phyloP scores from a whole-genome alignment of 1,140 invertebrate species.

The Drosophila rufa region DNA sequence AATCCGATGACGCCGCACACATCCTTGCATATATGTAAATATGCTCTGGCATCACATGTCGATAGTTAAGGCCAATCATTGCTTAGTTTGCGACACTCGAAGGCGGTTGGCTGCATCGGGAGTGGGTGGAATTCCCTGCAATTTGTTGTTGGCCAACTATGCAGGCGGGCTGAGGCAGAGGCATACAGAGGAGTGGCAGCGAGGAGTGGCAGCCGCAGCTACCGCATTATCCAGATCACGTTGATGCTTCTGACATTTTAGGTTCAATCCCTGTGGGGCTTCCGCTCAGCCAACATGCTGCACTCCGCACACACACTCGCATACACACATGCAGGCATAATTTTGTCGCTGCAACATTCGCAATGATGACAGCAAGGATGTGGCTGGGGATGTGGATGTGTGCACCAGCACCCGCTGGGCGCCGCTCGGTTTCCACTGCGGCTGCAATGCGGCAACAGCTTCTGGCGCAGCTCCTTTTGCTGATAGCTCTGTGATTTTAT shows the following conservation, averaged over 20 bases:
- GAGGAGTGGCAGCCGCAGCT: slow-evolving; percentile 39
- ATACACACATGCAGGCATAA: slow-evolving; percentile 59
- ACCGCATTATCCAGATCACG: slow-evolving; percentile 77
- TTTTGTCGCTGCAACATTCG: slow-evolving; percentile 71
- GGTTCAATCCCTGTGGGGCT: slow-evolving; percentile 77
- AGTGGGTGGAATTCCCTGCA: slow-evolving; percentile 30
- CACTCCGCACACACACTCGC: slow-evolving; percentile 31
- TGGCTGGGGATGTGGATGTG: slow-evolving; percentile 10
- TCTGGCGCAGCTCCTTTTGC: slow-evolving; percentile 48
- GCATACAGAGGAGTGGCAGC: not conserved
- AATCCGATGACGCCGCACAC: slow-evolving; percentile 40
- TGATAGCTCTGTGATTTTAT: slow-evolving; percentile 79
- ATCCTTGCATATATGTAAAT: slow-evolving; percentile 42
- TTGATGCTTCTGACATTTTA: slow-evolving; percentile 80
- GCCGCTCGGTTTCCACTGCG: slow-evolving; percentile 37
- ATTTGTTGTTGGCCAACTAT: slow-evolving; percentile 36
- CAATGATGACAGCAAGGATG: slow-evolving; percentile 74
- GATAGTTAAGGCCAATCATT: slow-evolving; percentile 66
- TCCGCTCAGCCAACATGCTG: slow-evolving; percentile 47
- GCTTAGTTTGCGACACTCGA: slow-evolving; percentile 55
- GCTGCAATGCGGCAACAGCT: slow-evolving; percentile 70
- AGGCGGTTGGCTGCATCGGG: slow-evolving; percentile 14
- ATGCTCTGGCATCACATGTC: slow-evolving; percentile 52
- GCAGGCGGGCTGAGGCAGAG: not conserved
- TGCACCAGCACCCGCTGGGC: too few species aligned